Evolutionary conservation across 2,888 invertebrate genomes (phyloP).

Genomic region (Augiades crinisus): DNA sequence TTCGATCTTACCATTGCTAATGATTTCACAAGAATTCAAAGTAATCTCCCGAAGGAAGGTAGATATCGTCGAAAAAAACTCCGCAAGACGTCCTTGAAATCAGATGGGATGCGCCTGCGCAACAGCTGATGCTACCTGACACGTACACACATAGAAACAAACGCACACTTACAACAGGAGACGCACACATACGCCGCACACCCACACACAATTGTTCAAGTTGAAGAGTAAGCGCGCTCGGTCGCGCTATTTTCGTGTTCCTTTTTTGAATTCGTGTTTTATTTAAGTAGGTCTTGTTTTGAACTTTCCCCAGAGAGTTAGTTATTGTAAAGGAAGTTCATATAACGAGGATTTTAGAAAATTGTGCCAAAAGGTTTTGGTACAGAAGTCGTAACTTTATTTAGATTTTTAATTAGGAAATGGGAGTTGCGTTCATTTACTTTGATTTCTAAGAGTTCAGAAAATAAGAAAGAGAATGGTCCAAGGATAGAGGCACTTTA

Average conservation of each 20-base stretch:
- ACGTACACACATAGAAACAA: constrained; percentile 48
- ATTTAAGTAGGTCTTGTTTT: constrained; percentile 9
- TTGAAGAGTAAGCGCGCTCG: constrained; percentile 27
- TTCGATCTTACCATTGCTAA: constrained; percentile 5
- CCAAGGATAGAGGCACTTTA: too few relatives aligned
- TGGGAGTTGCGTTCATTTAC: too few relatives aligned
- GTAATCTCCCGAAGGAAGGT: constrained; percentile 22
- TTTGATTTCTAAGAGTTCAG: too few relatives aligned
- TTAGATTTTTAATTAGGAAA: too few relatives aligned
- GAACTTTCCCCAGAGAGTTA: constrained; percentile 10
- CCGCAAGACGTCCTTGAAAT: constrained; percentile 72
- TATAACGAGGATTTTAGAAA: neutral
- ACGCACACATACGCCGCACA: neutral
- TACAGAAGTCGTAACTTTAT: too few relatives aligned
- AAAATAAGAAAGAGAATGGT: too few relatives aligned
- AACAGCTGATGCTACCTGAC: constrained; percentile 79
- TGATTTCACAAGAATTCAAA: constrained; percentile 22
- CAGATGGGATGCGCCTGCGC: constrained; percentile 68
- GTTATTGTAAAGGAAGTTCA: neutral
- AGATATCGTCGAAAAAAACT: constrained; percentile 39
- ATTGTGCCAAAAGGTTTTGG: neutral
- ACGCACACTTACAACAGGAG: too few relatives aligned
- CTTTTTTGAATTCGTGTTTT: constrained; percentile 24
- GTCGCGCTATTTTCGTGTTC: constrained; percentile 19
- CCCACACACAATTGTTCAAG: constrained; percentile 19